Conservation (phyloP, 2,888 invertebrate genomes). For the Leptinotarsa rubiginosa region DNA sequence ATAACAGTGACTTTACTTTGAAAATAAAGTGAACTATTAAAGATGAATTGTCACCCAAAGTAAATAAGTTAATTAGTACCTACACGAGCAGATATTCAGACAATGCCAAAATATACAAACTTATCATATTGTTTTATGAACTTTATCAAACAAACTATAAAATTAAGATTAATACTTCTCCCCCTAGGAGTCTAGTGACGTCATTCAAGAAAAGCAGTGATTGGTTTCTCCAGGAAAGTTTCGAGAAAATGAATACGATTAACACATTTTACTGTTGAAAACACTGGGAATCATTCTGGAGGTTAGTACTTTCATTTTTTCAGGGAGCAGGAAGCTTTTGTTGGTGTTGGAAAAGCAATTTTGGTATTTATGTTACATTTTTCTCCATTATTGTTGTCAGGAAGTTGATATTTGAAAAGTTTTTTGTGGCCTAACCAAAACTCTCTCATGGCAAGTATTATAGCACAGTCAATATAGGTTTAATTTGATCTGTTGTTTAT, state of each 20-base stretch:
- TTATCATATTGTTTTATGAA: constrained; percentile 10
- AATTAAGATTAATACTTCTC: background rate
- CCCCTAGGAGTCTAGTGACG: background rate
- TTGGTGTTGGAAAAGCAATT: too few relatives aligned
- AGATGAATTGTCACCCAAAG: background rate
- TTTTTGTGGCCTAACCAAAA: too few relatives aligned
- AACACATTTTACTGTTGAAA: background rate
- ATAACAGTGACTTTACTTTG: background rate
- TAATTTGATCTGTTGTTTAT: too few relatives aligned
- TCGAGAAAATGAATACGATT: background rate
- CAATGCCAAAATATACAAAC: background rate
- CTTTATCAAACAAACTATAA: constrained; percentile 4
- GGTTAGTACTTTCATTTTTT: background rate
- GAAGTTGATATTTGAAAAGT: too few relatives aligned
- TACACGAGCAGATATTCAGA: constrained; percentile 1
- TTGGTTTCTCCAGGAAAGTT: background rate
- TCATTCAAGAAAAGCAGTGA: background rate
- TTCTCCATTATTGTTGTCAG: too few relatives aligned
- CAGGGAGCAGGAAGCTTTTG: too few relatives aligned
- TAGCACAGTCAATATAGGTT: too few relatives aligned
- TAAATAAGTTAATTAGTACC: background rate
- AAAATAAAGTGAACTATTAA: background rate
- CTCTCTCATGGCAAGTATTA: too few relatives aligned
- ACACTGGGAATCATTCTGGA: background rate
- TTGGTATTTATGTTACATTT: background rate